Percentiles rank a stretch among this genome's conserved stretches.
These are phyloP conservation scores for Acanthoscelides obtectus DNA, from an alignment of 2,888 invertebrate species.

Conservation along the genomic window DNA sequence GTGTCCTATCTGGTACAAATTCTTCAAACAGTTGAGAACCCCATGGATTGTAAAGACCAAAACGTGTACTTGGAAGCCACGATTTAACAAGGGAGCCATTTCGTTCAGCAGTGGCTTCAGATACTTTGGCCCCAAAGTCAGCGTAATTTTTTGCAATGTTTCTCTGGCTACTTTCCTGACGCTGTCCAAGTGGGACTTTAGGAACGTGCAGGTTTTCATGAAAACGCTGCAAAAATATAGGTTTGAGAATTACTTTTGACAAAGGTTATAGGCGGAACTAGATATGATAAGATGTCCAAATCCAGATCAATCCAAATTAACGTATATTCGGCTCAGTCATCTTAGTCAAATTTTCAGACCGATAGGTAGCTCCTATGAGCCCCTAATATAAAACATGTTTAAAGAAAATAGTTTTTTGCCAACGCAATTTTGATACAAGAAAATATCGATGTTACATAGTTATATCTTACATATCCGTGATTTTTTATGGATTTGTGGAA, in stretches of 20 bases:
- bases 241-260: neutral
- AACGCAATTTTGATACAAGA: too few relatives aligned
- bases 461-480: too few relatives aligned
- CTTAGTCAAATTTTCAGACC: too few relatives aligned
- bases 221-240: slow-evolving; percentile 57
- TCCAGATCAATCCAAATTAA: too few relatives aligned
- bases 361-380: too few relatives aligned
- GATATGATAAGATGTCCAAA: too few relatives aligned
- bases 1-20: slow-evolving; percentile 67
- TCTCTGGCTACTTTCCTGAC: slow-evolving; percentile 81
- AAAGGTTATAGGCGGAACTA: too few relatives aligned
- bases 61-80: slow-evolving; percentile 93
- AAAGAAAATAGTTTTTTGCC: too few relatives aligned
- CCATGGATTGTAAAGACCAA: slow-evolving; percentile 84
- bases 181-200: slow-evolving; percentile 84
- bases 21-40: slow-evolving; percentile 68
- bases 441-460: too few relatives aligned
- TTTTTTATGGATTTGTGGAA: too few relatives aligned
- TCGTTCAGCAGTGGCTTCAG: slow-evolving; percentile 74
- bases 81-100: slow-evolving; percentile 71
- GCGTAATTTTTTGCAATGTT: slow-evolving; percentile 88
- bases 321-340: too few relatives aligned
- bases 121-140: slow-evolving; percentile 77
- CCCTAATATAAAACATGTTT: too few relatives aligned
- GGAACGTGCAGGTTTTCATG: slow-evolving; percentile 83